Evolutionary conservation across 2,113 vertebrate species (phyloP), one percentile per base, ranked within the genome.

Genomic region (Struthidea cinerea): DNA sequence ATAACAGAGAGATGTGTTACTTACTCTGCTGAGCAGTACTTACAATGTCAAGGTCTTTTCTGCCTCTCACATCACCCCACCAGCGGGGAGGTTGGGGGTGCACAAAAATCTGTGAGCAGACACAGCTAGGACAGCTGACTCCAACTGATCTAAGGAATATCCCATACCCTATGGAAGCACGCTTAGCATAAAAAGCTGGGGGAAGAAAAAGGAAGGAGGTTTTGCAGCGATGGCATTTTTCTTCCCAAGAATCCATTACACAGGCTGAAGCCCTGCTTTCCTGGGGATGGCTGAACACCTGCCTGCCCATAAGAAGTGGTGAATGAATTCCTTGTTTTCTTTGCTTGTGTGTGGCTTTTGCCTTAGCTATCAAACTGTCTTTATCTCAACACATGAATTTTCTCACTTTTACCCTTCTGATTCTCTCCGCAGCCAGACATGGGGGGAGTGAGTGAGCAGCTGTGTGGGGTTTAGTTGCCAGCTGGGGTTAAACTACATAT

Each of bases 331-430:
- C 55, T 61, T 44, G 22, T 37, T 61, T 83, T 33, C 79, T 69
- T 35, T 69, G 15, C 26, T 41, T 76, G 30, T 3, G 13, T 60
- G 55, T 18, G 35, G 55, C 41, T 61, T 69, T 69, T 75, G 35
- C 55, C 75, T 68, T n/a, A 55, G 47, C 67, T 80, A 68, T 80
- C 74, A 86, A 80, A 60, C 47, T 74, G 68, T 42, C 89, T 74
- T 74, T 74, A 80, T 60, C 68, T 75, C 55, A 86, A 75, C 11
- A 21, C 47, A 33, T 0, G 3, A 61, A 46, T 80, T 86, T 55
- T 75, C 55, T 61, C 89, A 81, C 89, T 86, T 91, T 75, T 61
- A 61, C 69, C 69, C 76, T 86, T 75, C 27, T 74, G 55, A 75
- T 50, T 81, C 68, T 69, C 47, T 79, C 32, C 7, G 16, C 27